Evolutionary conservation across 2,797 vertebrate species (phyloP).

Genomic region (Diplodus puntazzo): DNA sequence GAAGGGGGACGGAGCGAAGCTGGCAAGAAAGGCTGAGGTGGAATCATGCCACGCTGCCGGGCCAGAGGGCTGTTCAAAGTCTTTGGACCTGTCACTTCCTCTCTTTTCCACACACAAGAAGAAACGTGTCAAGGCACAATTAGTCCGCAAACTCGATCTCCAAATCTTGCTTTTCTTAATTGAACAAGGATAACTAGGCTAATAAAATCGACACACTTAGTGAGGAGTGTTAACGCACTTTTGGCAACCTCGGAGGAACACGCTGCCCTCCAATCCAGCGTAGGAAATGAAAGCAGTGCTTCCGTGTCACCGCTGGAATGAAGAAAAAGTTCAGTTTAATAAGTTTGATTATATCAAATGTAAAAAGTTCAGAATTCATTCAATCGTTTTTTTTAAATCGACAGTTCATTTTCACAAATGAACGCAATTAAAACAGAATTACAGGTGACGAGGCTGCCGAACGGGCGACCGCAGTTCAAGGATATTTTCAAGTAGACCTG

Average conservation of each 20-base stretch:
- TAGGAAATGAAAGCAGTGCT: slow-evolving; percentile 37
- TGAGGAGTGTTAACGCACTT: slow-evolving; percentile 18
- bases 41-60: slow-evolving; percentile 64
- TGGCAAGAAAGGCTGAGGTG: slow-evolving; percentile 66
- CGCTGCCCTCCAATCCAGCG: slow-evolving; percentile 13
- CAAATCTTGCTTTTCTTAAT: slow-evolving; percentile 29
- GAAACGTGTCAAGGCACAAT: slow-evolving; percentile 12
- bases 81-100: slow-evolving; percentile 63
- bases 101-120: slow-evolving; percentile 24
- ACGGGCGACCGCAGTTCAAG: no score
- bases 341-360: background rate
- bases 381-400: slow-evolving; percentile 9
- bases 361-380: slow-evolving; percentile 18
- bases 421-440: background rate
- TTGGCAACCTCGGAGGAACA: slow-evolving; percentile 31
- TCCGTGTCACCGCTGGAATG: background rate
- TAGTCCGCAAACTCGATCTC: slow-evolving; percentile 33
- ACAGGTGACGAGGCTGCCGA: no score
- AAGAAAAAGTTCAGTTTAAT: background rate
- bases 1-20: slow-evolving; percentile 35
- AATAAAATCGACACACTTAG: slow-evolving; percentile 38
- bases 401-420: slow-evolving; percentile 5
- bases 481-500: no score
- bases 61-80: slow-evolving; percentile 66
- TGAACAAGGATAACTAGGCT: slow-evolving; percentile 17